A percentile compares a stretch with the other conserved stretches of the same genome.
These are phyloP conservation scores for Crotalus helleri DNA, from an alignment of 2,113 vertebrate genomes.

Conservation along the genomic window DNA sequence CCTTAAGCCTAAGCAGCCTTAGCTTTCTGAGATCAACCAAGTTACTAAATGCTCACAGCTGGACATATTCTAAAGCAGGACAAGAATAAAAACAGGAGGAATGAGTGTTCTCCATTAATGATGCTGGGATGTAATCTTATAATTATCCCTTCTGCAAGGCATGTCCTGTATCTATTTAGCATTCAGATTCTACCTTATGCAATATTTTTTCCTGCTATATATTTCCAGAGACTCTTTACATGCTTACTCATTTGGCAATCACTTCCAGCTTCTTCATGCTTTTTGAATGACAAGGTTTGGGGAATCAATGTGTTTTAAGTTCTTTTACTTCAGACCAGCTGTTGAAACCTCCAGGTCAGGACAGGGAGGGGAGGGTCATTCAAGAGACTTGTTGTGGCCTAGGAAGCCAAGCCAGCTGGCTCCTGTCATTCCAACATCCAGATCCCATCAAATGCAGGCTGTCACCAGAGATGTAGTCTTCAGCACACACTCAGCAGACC, in stretches of 20 bases:
- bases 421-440: conserved; percentile 15
- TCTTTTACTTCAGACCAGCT: conserved; percentile 2
- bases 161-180: neutral
- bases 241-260: neutral
- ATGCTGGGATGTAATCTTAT: neutral
- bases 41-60: neutral
- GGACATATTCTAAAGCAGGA: neutral
- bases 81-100: neutral
- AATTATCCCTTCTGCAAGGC: neutral
- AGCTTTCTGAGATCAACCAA: neutral
- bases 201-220: neutral
- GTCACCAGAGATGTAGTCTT: conserved; percentile 1
- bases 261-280: neutral
- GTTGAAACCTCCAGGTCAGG: neutral
- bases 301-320: neutral
- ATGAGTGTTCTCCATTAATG: neutral
- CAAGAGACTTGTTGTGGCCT: neutral
- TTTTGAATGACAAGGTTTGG: neutral
- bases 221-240: neutral
- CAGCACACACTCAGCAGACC: conserved; percentile 11
- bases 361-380: neutral
- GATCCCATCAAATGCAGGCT: conserved; percentile 24
- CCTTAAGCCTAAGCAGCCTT: neutral
- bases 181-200: neutral
- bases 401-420: conserved; percentile 14